phyloP scores from a whole-genome alignment of 2,888 invertebrate species.

The Oxytorus armatus region DNA sequence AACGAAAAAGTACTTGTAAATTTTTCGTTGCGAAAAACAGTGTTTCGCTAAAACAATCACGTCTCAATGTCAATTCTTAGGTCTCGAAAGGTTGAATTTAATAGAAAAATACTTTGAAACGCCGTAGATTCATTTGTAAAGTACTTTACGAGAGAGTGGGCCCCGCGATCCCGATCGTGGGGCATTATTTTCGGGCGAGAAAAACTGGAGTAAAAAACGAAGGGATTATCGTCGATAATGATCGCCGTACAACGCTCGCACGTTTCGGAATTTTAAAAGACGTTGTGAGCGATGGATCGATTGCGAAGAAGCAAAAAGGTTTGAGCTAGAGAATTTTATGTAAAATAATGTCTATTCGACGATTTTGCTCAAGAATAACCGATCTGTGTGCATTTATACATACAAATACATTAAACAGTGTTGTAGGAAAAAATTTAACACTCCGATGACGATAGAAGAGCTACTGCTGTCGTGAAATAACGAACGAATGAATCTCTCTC shows the following conservation, averaged over 20 bases:
- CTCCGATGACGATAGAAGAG: slow-evolving; percentile 55
- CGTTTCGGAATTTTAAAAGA: slow-evolving; percentile 33
- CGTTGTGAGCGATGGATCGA: not conserved
- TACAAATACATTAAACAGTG: slow-evolving; percentile 4
- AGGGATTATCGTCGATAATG: slow-evolving; percentile 40
- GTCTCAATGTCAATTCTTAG: too few relatives aligned
- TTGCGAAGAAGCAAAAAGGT: not conserved
- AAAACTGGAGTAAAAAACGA: not conserved
- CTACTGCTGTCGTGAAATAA: slow-evolving; percentile 56
- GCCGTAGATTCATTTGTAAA: too few relatives aligned
- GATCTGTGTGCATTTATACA: not conserved
- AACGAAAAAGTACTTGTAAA: too few relatives aligned
- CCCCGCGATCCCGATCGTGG: too few relatives aligned
- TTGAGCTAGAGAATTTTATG: too few relatives aligned
- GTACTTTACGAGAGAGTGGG: too few relatives aligned
- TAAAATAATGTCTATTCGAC: not conserved
- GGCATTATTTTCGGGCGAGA: not conserved
- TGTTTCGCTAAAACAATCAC: too few relatives aligned
- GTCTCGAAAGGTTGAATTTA: too few relatives aligned
- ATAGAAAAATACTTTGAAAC: too few relatives aligned
- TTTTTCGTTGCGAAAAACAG: too few relatives aligned
- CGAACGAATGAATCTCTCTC: slow-evolving; percentile 39
- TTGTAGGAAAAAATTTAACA: slow-evolving; percentile 28
- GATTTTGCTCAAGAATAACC: not conserved
- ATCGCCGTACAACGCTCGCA: slow-evolving; percentile 32